Conservation (phyloP, 1,140 invertebrate species). For the Tenebrio molitor region DNA sequence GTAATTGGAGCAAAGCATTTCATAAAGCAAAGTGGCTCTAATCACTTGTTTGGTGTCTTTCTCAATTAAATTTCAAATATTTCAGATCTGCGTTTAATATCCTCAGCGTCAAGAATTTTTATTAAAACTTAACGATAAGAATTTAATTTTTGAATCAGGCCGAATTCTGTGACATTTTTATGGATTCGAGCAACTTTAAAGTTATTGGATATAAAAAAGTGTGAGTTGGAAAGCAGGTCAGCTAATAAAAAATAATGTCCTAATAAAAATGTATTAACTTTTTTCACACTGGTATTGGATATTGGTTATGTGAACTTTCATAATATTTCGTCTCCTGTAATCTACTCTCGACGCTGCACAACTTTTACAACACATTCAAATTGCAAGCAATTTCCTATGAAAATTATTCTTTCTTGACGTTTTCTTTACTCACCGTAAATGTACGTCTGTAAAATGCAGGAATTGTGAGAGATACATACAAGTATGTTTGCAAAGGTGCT, state of each 20-base stretch:
- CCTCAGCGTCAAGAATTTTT: neutral
- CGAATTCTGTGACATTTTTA: conserved; percentile 4
- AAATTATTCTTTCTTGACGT: conserved; percentile 35
- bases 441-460: conserved; percentile 30
- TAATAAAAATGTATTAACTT: conserved; percentile 36
- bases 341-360: conserved; percentile 30
- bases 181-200: conserved; percentile 10
- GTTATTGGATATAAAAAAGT: conserved; percentile 17
- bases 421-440: conserved; percentile 32
- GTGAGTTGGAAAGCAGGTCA: conserved; percentile 6
- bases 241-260: conserved; percentile 38
- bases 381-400: conserved; percentile 31
- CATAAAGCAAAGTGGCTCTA: too few relatives aligned
- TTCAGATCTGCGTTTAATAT: too few relatives aligned
- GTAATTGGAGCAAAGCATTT: too few relatives aligned
- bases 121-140: too few relatives aligned
- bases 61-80: too few relatives aligned
- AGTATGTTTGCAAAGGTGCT: neutral
- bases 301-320: neutral
- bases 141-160: neutral
- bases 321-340: conserved; percentile 31
- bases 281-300: conserved; percentile 12
- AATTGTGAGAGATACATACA: conserved; percentile 19
- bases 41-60: too few relatives aligned
- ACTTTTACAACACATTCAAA: conserved; percentile 24